Evolutionary conservation across 2,797 vertebrate genomes (phyloP), one percentile per base, ranked within the genome.

Genomic region (Bradypodion pumilum): DNA sequence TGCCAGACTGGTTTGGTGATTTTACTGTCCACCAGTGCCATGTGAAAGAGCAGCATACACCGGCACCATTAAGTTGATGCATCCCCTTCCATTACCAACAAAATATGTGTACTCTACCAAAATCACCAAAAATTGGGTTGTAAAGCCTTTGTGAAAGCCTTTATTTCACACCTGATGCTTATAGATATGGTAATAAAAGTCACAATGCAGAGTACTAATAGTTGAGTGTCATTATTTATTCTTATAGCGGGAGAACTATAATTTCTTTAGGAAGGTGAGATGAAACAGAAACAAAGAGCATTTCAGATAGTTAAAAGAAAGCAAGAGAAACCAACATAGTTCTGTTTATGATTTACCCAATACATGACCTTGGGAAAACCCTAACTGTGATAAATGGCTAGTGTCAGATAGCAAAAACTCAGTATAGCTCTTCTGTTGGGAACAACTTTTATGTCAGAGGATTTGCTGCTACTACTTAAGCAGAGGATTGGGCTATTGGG

Each of bases 171-270:
- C 49, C 74, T 44, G 32, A 32, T 60, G 69, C 19, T 78, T 78
- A 59, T 78, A 73, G 78, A 78, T 49, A 72, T 40, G 69, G 46
- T 65, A 84, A 79, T 74, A 76, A 60, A 84, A 84, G 44, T 65
- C 76, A 74, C 35, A 72, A 73, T 84, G n/a, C 63, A 44, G 52
- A 29, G n/a, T 59, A 49, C 68, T 72, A 70, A 83, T 78, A 72
- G 63, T 78, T 78, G 42, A 76, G 42, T 32, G 72, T 84, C 44
- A 63, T 79, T 68, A 79, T 79, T 84, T 73, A 84, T 84, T 44
- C 63, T 76, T 79, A 37, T 70, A 65, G 25, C 29, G 42, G 69
- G 29, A 60, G 70, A 69, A 72, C 70, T 73, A 78, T 84, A 63
- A 78, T 78, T 78, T 69, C 40, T 84, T 65, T 73, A 73, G 68